These are phyloP conservation scores for Drosophila ustulata DNA, from an alignment of 2,888 invertebrate species.

Conservation along the genomic window DNA sequence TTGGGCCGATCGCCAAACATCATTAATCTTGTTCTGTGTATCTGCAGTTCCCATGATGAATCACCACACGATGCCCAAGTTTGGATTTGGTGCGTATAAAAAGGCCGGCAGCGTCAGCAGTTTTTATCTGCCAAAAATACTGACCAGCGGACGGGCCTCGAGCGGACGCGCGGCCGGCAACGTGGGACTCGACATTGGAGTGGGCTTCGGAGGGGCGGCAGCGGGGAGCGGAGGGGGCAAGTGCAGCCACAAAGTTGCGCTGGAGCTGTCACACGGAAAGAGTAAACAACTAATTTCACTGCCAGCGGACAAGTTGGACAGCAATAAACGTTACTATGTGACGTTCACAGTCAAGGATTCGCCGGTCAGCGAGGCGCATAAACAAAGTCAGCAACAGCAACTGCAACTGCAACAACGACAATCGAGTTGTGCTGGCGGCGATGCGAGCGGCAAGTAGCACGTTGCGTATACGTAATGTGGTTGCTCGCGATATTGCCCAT, in stretches of 20 bases:
- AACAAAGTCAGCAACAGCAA: slow-evolving; percentile 48
- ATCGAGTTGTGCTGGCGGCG: slow-evolving; percentile 46
- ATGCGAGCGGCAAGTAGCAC: slow-evolving; percentile 56
- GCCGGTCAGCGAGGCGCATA: slow-evolving; percentile 53
- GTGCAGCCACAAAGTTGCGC: slow-evolving; percentile 87
- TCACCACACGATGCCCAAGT: slow-evolving; percentile 92
- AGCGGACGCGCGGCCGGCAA: slow-evolving; percentile 54
- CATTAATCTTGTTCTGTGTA: slow-evolving; percentile 47
- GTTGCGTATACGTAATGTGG: slow-evolving; percentile 70
- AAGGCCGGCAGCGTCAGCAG: slow-evolving; percentile 85
- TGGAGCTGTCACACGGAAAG: slow-evolving; percentile 93
- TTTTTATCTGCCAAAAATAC: slow-evolving; percentile 89
- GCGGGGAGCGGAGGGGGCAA: slow-evolving; percentile 48
- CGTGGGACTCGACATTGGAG: slow-evolving; percentile 29
- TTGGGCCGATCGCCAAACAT: slow-evolving; percentile 43
- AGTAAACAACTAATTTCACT: slow-evolving; percentile 94
- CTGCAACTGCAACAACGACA: slow-evolving; percentile 48
- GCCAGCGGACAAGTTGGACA: slow-evolving; percentile 94
- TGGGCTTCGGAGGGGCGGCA: slow-evolving; percentile 41
- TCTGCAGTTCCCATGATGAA: slow-evolving; percentile 90
- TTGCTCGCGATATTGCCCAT: slow-evolving; percentile 47
- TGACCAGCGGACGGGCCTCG: slow-evolving; percentile 79
- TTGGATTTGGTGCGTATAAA: slow-evolving; percentile 87
- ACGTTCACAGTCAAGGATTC: slow-evolving; percentile 95
- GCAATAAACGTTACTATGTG: slow-evolving; percentile 95